Evolutionary conservation across 2,888 invertebrate genomes (phyloP), one percentile per base, ranked within the genome.

Genomic region (Catotricha subobsoleta): DNA sequence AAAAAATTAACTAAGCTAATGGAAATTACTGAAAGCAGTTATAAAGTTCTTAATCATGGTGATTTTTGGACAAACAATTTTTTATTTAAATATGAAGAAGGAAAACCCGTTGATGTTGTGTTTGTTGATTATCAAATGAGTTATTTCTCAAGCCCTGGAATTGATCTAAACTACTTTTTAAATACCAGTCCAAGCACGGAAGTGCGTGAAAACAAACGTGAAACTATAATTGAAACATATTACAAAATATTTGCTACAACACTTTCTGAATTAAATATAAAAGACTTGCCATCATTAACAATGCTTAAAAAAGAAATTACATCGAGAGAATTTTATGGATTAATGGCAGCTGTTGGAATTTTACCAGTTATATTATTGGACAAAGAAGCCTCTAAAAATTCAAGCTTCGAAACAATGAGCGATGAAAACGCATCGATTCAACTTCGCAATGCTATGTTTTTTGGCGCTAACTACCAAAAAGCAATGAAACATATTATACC

Each of bases 1-100:
- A 7, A 16, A 6, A 28, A 31, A 28, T 2, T 39, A 5, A 18
- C 15, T 20, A 4, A 30, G 10, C 21, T n/a, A 13, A 31, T 19
- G 8, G 21, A 31, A 4, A 8, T 20, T 28, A 43, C 30, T 2
- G 19, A 6, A 3, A 2, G 15, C 23, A 37, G 27, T n/a, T 59
- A 58, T 35, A 60, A 62, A 39, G 68, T 68, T 12, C 54, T 69
- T 10, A 67, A 67, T 47, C 69, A 69, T 44, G 68, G 68, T 3
- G 69, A 69, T 51, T 51, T 68, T 5, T 69, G 68, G 68, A 55
- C 64, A 1, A 68, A 68, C 45, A 69, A 69, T 47, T 60, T 69
- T 49, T 58, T 69, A 48, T 68, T 68, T 45, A 62, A 63, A 48
- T 64, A 68, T 45, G 47, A 55, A 13, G 49, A 55, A 42, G 56